Base-by-base conservation (phyloP, 1,140 invertebrate species). In the Stenopsyche tienmushanensis region DNA sequence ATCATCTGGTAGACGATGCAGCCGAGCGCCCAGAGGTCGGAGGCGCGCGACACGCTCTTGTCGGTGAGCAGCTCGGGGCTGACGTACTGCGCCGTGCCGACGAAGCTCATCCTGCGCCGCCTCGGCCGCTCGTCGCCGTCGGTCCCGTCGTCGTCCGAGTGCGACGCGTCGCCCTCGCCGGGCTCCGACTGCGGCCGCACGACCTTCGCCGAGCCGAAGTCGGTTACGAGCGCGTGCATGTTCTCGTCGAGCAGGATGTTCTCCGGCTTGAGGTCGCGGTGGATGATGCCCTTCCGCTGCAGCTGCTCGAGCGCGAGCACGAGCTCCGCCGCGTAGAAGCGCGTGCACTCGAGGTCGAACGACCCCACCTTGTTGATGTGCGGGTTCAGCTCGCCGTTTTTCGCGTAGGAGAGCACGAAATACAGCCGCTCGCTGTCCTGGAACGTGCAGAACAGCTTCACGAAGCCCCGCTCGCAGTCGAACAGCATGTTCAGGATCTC, bases 61-160 rank as follows among this genome's bases (percentile, higher is more conserved):
- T 93, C 89, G 25, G 90, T 90, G 1, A 99, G 79, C 13, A 99
- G 82, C 79, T 99, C 97, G 3, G 97, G 97, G 45, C 95, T 97
- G 0, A 99, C 96, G 80, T 99, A 99, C 76, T 99, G 96, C 0
- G 97, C 96, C 13, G 97, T 99, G n/a, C 97, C 97, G 3, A 98
- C 96, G 80, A 99, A 98, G 74, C 96, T 98, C 73, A 91, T 92
- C 70, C 84, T 85, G 53, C 90, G 78, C 58, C 78, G 75, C 64
- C 81, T 72, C 63, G 78, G 67, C 69, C 76, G 73, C 71, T 78
- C 72, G 9, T 75, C 71, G 17, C 77, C 75, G 18, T 70, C 65
- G 29, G 69, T 58, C 15, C 63, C 47, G 52, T 73, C 67, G 63
- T 75, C 72, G 29, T 73, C 64, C 55, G 60, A 72, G 55, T 66